Base-by-base conservation (phyloP, 2,113 vertebrate species). In the Ctenomys sociabilis region DNA sequence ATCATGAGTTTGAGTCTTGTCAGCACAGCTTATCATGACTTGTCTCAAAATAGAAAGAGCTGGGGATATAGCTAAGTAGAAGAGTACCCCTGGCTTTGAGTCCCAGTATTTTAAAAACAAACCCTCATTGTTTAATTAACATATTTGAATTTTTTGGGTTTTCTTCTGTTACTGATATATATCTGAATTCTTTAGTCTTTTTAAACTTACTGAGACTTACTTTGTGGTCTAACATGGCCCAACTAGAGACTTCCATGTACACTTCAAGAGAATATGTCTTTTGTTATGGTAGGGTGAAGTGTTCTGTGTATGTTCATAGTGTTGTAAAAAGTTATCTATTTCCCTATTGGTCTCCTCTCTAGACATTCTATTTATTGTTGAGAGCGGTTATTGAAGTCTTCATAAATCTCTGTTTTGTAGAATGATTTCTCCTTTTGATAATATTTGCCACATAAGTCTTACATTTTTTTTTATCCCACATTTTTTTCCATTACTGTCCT, bases 121-220 rank as follows among this genome's bases (percentile, higher is more conserved):
- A 61, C 22, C 24, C 61, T 5, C 7, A 16, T 52, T 19, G 28
- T 30, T 87, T 94, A 75, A 89, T 93, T 82, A 91, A 66, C 37
- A 72, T 8, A 0, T 86, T 93, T 86, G 30, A 77, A 72, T 92
- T 93, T 88, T 78, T 45, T 24, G 59, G 32, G 88, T 96, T 85
- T 95, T n/a, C 37, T 88, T 70, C 92, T 94, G 52, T 75, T 87
- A 68, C 1, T 82, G 54, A 85, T n/a, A 43, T 49, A 24, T 87
- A 2, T 59, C 37, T 95, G 59, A 13, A 64, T 94, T 92, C 77
- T 12, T 89, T 43, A 43, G 64, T 52, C 54, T 94, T 94, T 80
- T 75, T 26, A 77, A 16, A 26, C n/a, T 72, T 75, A 49, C 6
- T 87, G 49, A 57, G 45, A 40, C 43, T 80, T 86, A 21, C 5